These are phyloP conservation scores for Diorhabda carinulata DNA, from an alignment of 1,140 invertebrate genomes.

Conservation along the genomic window DNA sequence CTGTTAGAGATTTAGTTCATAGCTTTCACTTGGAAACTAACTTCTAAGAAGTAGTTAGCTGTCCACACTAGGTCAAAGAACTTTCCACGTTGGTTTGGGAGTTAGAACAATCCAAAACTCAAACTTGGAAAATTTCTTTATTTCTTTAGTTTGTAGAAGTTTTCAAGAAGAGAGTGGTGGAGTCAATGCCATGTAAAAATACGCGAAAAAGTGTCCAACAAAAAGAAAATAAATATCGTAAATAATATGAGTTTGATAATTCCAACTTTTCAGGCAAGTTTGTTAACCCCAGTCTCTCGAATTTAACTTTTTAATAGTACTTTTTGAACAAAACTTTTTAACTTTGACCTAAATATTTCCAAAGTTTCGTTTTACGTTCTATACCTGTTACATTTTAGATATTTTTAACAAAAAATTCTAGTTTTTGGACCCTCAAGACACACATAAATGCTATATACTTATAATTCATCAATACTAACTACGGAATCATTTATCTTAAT, in stretches of 20 bases:
- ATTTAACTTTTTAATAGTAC: constrained; percentile 40
- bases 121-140: constrained; percentile 12
- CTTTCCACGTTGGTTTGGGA: constrained; percentile 5
- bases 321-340: constrained; percentile 38
- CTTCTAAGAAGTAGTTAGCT: constrained; percentile 11
- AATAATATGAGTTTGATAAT: constrained; percentile 36
- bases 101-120: constrained; percentile 17
- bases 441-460: too few relatives aligned
- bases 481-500: too few relatives aligned
- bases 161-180: constrained; percentile 5
- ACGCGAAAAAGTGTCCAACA: constrained; percentile 17
- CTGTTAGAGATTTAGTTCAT: constrained; percentile 4
- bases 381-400: constrained; percentile 25
- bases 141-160: constrained; percentile 17
- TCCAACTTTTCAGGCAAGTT: constrained; percentile 31
- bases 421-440: too few relatives aligned
- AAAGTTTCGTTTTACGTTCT: constrained; percentile 32
- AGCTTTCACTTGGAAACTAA: constrained; percentile 13
- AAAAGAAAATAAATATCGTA: constrained; percentile 31
- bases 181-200: constrained; percentile 21
- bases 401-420: too few relatives aligned
- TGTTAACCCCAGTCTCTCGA: constrained; percentile 34
- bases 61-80: constrained; percentile 15
- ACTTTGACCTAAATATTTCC: constrained; percentile 35
- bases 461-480: too few relatives aligned